Evolutionary conservation across 2,113 vertebrate species (phyloP).

Genomic region (Climacteris rufus): DNA sequence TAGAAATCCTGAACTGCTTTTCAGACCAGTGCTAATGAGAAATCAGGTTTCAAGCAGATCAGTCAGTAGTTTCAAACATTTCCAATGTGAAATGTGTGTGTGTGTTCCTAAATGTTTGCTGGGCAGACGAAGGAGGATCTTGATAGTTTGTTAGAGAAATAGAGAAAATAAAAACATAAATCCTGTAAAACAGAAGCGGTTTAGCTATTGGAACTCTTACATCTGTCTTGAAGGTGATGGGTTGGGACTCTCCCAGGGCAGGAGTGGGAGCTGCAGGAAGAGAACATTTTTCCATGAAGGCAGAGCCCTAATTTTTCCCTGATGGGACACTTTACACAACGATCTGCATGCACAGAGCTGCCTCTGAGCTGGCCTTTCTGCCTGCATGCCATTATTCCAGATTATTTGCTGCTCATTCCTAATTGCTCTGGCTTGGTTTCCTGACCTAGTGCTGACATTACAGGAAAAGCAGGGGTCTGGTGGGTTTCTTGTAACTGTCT

Average conservation of each 20-base stretch:
- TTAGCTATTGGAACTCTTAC: background rate
- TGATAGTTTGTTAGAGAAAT: background rate
- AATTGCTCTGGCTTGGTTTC: background rate
- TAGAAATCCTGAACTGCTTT: background rate
- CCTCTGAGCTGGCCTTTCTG: background rate
- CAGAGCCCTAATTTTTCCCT: background rate
- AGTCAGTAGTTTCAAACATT: background rate
- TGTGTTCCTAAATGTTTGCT: background rate
- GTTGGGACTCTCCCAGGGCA: background rate
- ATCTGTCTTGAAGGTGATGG: background rate
- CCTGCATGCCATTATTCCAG: accelerated
- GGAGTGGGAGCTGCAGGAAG: background rate
- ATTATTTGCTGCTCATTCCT: background rate
- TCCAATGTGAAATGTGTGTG: background rate
- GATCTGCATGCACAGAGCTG: background rate
- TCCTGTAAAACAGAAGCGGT: background rate
- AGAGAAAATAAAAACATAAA: background rate
- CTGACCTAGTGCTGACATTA: background rate
- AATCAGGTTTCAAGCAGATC: background rate
- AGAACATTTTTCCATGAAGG: background rate
- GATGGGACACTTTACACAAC: background rate
- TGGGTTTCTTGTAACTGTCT: background rate
- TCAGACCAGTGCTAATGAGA: background rate
- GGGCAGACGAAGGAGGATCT: background rate
- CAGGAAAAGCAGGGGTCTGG: background rate